Base-by-base conservation (phyloP, 2,797 vertebrate species). In the Poeciliopsis presidionis region DNA sequence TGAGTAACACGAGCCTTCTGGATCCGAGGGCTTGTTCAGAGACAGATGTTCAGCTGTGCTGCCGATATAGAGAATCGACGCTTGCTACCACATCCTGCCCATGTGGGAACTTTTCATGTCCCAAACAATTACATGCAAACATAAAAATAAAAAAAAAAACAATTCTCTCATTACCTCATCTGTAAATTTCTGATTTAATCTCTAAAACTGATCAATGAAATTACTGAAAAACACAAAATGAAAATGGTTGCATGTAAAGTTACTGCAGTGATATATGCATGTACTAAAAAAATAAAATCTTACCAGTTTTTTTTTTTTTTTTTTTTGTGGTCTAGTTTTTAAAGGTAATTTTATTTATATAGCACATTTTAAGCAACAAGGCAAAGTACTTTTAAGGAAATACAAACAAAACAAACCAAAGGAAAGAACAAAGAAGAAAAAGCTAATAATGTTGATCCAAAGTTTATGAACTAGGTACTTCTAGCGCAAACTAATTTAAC, bases 1-100 rank as follows among this genome's bases (percentile, higher is more conserved):
- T 96, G 94, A 96, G 96, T 96, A 96, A 93, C 90, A 91, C 88
- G 92, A 95, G 92, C 89, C 83, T 91, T 82, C 90, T 91, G 91
- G 89, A 88, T 86, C 88, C 90, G 63, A 89, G 93, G 92, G 65
- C 83, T 86, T 79, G 89, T 92, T 93, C 91, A 91, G 85, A 90
- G 90, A 92, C 81, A 74, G 81, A 82, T 87, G 81, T 89, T 91
- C 74, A 43, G 47, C 51, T 70, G 82, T 20, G 82, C 82, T 72
- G 72, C 86, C 88, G 87, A 91, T 88, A 84, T 83, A 86, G 57
- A 87, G 84, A 49, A 36, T 30, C 63, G 22, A 9, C 61, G 70
- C 84, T 79, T 80, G 67, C 47, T 75, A 14, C 63, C 69, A 81
- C 72, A 71, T 13, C 53, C 30, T 43, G 25, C 67, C 25, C 30